Evolutionary conservation across 2,113 vertebrate species (phyloP), one percentile per base, ranked within the genome.

Genomic region (Thalassoma bifasciatum): DNA sequence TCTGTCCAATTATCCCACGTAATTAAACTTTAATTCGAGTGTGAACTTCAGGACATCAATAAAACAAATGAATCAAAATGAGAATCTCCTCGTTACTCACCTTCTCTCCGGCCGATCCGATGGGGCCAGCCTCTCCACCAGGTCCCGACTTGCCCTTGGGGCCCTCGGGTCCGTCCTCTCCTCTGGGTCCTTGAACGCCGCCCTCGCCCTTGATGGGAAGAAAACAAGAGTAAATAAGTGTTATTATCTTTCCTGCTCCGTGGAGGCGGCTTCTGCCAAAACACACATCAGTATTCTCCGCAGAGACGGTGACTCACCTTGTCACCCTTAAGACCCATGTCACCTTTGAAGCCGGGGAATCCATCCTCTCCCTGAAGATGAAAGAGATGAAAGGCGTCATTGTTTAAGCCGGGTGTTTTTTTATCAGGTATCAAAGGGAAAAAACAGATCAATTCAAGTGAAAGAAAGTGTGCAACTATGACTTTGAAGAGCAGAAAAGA

Each of bases 301-400:
- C 24, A 19, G 26, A 75, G 36, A 30, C 46, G 59, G 38, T 38
- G 66, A 85, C 92, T 95, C 82, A 99, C 98, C 93, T 97, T 94
- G 72, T 99, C 98, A 24, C 98, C 98, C 89, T 98, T 98, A 61
- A 97, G 93, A 22, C 98, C 98, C 98, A 99, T 99, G 86, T 99
- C 98, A 49, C 98, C 98, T 93, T 99, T 99, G 88, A 99, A 99
- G 44, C 98, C 98, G 72, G 98, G 98, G 86, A 99, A 99, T 58
- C 98, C 98, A 68, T 99, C 98, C 93, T 99, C 98, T 86, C 98
- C 98, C 98, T 99, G 73, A 72, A 90, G 81, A 81, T 23, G 23
- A 81, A 58, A 59, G 11, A 72, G 7, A 73, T 5, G 46, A 53
- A 73, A 52, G 44, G 36, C 5, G 22, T 8, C 34, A 24, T 22